phyloP scores from a whole-genome alignment of 2,113 vertebrate genomes.

The Podocnemis expansa region DNA sequence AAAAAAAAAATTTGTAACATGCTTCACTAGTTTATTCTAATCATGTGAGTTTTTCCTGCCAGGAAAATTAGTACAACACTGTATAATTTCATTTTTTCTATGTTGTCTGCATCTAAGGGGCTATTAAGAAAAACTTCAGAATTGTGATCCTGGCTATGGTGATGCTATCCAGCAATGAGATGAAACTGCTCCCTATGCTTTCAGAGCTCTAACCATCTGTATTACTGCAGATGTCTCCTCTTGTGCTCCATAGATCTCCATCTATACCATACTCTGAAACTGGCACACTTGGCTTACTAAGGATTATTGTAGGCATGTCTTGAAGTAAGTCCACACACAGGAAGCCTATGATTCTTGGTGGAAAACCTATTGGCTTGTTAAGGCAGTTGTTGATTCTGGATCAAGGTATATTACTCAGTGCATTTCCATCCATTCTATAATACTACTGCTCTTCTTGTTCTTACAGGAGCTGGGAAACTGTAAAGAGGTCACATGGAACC shows the following conservation, averaged over 20 bases:
- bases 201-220: neutral
- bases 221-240: neutral
- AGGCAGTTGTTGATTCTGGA: neutral
- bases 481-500: neutral
- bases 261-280: accelerated
- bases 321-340: neutral
- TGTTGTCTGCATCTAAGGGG: neutral
- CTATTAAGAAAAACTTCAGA: neutral
- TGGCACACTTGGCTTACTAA: neutral
- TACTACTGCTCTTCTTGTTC: neutral
- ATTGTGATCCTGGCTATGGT: neutral
- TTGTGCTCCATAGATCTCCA: neutral
- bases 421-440: neutral
- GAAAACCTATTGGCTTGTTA: neutral
- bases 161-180: neutral
- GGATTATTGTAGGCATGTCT: neutral
- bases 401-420: neutral
- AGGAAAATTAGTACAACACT: neutral
- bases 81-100: neutral
- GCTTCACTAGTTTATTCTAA: neutral
- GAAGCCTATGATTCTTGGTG: neutral
- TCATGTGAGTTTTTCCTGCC: neutral
- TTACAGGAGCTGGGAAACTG: neutral
- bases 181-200: neutral
- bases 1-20: neutral